Evolutionary conservation across 2,888 invertebrate genomes (phyloP).

Genomic region (Schizaphis graminum): DNA sequence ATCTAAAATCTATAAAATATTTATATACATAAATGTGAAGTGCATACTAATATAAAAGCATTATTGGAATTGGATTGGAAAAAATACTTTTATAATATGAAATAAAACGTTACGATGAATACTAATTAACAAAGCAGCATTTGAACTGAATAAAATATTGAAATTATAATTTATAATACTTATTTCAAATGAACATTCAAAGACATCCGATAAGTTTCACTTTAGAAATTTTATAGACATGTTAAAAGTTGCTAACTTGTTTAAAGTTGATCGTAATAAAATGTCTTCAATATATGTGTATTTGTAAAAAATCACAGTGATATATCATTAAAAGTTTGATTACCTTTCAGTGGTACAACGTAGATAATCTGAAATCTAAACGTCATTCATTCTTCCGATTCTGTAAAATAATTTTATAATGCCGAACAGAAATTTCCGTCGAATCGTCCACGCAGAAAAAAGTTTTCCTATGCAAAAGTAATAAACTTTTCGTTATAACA

Average conservation of each 20-base stretch:
- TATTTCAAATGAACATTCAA: not conserved
- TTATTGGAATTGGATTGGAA: not conserved
- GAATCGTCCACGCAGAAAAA: not conserved
- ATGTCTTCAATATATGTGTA: not conserved
- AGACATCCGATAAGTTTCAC: not conserved
- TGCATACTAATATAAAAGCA: not conserved
- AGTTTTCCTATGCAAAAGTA: not conserved
- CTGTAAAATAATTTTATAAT: not conserved
- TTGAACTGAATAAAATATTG: not conserved
- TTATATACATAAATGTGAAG: not conserved
- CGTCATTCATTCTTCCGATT: not conserved
- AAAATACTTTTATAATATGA: not conserved
- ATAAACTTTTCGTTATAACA: not conserved
- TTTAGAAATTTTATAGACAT: not conserved
- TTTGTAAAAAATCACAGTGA: not conserved
- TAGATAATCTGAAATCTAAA: conserved; percentile 10
- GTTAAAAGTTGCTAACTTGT: not conserved
- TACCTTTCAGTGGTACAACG: not conserved
- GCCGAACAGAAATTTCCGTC: not conserved
- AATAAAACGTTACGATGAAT: not conserved
- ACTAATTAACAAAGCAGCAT: not conserved
- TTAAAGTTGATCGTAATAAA: conserved; percentile 5
- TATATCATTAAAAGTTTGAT: conserved; percentile 33
- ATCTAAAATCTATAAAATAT: not conserved
- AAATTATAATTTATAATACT: not conserved